Conservation (phyloP, 2,113 vertebrate species). For the Capreolus pygargus region DNA sequence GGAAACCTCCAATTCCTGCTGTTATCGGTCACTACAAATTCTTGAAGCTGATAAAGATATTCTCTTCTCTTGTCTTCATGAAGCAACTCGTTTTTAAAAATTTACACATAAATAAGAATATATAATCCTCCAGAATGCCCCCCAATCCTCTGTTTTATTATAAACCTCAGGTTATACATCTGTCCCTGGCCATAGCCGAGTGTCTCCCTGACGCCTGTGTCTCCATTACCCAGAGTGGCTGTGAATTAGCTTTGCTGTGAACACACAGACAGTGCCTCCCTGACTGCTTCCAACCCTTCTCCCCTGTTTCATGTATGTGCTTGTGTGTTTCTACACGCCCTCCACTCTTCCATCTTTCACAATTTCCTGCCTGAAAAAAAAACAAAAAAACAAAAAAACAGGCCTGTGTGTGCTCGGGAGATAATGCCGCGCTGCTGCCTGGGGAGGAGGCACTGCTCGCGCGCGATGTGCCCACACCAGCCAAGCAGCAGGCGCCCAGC, state of each 20-base stretch:
- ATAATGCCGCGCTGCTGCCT: not conserved
- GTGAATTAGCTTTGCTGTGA: fast-evolving
- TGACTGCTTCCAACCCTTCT: not conserved
- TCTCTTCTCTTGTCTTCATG: constrained; percentile 85
- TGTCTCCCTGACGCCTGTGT: not conserved
- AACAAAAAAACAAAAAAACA: not conserved
- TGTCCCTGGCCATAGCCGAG: not conserved
- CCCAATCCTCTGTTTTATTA: not conserved
- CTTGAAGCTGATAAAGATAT: constrained; percentile 85
- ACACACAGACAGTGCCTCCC: not conserved
- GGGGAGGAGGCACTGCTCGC: fast-evolving
- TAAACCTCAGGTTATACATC: not conserved
- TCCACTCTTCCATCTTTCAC: not conserved
- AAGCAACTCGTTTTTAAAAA: constrained; percentile 76
- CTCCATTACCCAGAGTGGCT: not conserved
- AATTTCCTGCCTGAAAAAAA: not conserved
- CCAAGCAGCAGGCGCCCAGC: not conserved
- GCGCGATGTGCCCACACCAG: not conserved
- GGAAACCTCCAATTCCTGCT: constrained; percentile 85
- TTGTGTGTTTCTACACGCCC: not conserved
- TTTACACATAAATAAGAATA: not conserved
- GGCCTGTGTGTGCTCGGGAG: not conserved
- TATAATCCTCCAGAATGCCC: not conserved
- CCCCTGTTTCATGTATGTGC: fast-evolving
- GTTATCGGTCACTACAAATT: constrained; percentile 83